These are phyloP conservation scores for Microtus pennsylvanicus DNA, from an alignment of 2,113 vertebrate species.

Conservation along the genomic window DNA sequence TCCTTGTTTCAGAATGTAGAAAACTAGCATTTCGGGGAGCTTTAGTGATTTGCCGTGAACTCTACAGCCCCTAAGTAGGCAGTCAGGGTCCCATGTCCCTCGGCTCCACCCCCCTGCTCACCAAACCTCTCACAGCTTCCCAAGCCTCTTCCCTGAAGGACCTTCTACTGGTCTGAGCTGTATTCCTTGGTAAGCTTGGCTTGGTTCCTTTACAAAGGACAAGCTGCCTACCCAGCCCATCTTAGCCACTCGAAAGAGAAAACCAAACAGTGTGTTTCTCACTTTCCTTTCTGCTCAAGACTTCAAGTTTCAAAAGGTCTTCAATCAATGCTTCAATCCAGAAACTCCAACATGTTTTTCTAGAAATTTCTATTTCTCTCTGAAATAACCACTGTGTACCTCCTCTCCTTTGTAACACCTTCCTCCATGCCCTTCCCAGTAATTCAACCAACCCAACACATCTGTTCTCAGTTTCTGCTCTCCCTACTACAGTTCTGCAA, in stretches of 20 bases:
- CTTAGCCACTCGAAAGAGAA: not conserved
- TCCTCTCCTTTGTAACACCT: not conserved
- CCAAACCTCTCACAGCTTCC: not conserved
- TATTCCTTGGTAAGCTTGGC: not conserved
- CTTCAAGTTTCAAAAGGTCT: not conserved
- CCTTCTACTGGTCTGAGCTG: not conserved
- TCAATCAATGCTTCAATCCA: not conserved
- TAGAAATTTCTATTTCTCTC: slow-evolving; percentile 12
- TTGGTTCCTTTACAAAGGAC: not conserved
- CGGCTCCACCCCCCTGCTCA: not conserved
- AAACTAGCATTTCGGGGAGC: not conserved
- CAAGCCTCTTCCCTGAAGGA: not conserved
- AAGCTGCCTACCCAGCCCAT: not conserved
- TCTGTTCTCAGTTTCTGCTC: not conserved
- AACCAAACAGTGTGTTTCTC: not conserved
- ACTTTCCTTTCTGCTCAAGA: not conserved
- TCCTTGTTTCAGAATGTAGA: not conserved
- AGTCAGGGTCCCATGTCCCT: not conserved
- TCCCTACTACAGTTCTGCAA: not conserved
- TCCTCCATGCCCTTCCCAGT: not conserved
- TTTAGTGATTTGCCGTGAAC: not conserved
- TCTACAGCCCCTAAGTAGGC: not conserved
- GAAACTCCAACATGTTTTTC: not conserved
- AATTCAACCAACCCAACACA: not conserved
- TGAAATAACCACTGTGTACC: not conserved